Evolutionary conservation across 2,113 vertebrate species (phyloP).

Genomic region (Cyprinus carpio): DNA sequence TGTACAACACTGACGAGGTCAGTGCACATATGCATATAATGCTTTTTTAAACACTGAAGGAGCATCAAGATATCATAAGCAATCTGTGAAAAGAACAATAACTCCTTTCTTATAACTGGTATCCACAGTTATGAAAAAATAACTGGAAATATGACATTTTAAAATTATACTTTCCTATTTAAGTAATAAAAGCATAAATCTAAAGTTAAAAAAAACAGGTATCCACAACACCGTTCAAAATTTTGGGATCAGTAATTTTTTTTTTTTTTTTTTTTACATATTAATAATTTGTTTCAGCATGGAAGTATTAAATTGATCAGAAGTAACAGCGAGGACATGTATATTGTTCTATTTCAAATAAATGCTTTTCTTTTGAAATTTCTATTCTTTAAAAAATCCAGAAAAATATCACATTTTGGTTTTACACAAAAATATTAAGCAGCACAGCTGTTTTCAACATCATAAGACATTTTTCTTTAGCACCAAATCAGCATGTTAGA

Average conservation of each 20-base stretch:
- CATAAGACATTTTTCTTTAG: too few species aligned
- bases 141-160: background rate
- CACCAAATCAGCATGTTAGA: too few species aligned
- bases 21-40: conserved; percentile 15
- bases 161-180: background rate
- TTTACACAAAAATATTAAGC: too few species aligned
- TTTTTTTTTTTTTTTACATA: background rate
- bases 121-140: background rate
- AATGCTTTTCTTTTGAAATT: too few species aligned
- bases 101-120: too few species aligned
- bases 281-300: background rate
- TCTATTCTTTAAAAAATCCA: too few species aligned
- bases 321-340: background rate
- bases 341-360: too few species aligned
- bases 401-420: too few species aligned
- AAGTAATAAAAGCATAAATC: background rate
- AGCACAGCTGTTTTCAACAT: too few species aligned
- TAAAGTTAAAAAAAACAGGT: background rate
- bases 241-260: background rate
- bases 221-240: background rate
- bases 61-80: background rate
- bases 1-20: conserved; percentile 99
- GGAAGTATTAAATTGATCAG: background rate
- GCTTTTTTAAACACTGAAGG: background rate
- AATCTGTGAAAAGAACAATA: background rate